Percentiles rank a stretch among this genome's conserved stretches.
Conservation (phyloP, 30 jellyfish, hydroid and myxozoan genomes). For the Clytia hemisphaerica region DNA sequence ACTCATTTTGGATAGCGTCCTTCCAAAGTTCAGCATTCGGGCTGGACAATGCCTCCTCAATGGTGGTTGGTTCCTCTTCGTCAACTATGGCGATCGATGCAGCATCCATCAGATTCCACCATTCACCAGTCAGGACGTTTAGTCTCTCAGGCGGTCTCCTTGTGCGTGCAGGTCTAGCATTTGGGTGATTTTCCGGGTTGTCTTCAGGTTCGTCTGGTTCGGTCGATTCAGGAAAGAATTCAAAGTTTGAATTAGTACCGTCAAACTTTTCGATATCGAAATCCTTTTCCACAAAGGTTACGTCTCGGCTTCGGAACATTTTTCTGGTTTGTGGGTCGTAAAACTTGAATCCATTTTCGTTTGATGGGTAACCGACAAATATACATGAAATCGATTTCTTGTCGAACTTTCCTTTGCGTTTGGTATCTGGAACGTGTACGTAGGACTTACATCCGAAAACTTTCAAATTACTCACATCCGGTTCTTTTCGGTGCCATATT, state of each 20-base stretch:
- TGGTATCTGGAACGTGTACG: constrained; percentile 23
- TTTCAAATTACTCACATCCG: constrained; percentile 17
- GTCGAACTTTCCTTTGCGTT: constrained; percentile 28
- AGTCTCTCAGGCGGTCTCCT: background rate
- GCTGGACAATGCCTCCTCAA: constrained; percentile 33
- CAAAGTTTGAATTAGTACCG: background rate
- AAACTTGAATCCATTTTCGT: constrained; percentile 24
- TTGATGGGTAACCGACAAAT: constrained; percentile 22
- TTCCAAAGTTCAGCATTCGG: constrained; percentile 16
- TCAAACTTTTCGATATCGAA: constrained; percentile 3
- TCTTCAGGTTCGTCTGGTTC: background rate
- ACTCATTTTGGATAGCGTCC: constrained; percentile 43
- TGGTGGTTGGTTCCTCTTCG: constrained; percentile 29
- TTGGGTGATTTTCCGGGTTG: background rate
- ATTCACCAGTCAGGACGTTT: background rate
- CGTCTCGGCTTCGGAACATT: constrained; percentile 13
- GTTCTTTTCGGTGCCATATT: constrained; percentile 26
- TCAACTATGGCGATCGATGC: constrained; percentile 27
- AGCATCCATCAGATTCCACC: background rate
- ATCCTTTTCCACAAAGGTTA: constrained; percentile 11
- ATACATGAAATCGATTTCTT: constrained; percentile 22
- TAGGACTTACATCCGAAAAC: constrained; percentile 43
- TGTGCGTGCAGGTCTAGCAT: background rate
- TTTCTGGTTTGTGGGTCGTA: constrained; percentile 5
- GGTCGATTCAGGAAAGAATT: background rate